These are phyloP conservation scores for Phodopus roborovskii DNA, from an alignment of 2,113 vertebrate species.

Conservation along the genomic window DNA sequence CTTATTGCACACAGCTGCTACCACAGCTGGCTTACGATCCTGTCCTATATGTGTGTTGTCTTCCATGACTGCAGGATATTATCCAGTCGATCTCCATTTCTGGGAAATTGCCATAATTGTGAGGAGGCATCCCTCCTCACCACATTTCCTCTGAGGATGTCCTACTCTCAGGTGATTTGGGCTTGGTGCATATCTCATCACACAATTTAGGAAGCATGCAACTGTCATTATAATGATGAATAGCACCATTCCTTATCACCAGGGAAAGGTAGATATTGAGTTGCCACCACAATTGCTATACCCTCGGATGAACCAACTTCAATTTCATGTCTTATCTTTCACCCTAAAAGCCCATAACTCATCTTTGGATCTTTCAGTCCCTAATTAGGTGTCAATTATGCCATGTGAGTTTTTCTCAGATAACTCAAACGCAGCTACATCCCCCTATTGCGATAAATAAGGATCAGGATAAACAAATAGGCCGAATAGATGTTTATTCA, in stretches of 20 bases:
- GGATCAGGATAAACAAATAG: too few species aligned
- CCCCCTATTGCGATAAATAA: too few species aligned
- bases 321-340: background rate
- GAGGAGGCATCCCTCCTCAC: too few species aligned
- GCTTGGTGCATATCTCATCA: background rate
- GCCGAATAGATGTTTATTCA: too few species aligned
- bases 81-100: background rate
- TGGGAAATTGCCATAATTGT: background rate
- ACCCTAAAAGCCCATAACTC: background rate
- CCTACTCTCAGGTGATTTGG: background rate
- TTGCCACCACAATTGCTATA: too few species aligned
- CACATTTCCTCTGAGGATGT: background rate
- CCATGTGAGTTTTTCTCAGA: background rate
- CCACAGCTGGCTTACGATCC: background rate
- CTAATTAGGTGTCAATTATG: background rate
- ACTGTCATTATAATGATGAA: background rate
- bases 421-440: background rate
- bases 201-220: background rate
- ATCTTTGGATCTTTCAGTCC: background rate
- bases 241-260: too few species aligned
- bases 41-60: background rate
- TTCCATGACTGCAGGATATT: background rate
- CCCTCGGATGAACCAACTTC: background rate
- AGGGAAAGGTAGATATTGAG: background rate
- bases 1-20: background rate